These are phyloP conservation scores for Enteromius paludinosus DNA, from an alignment of 2,797 vertebrate genomes.

Conservation along the genomic window DNA sequence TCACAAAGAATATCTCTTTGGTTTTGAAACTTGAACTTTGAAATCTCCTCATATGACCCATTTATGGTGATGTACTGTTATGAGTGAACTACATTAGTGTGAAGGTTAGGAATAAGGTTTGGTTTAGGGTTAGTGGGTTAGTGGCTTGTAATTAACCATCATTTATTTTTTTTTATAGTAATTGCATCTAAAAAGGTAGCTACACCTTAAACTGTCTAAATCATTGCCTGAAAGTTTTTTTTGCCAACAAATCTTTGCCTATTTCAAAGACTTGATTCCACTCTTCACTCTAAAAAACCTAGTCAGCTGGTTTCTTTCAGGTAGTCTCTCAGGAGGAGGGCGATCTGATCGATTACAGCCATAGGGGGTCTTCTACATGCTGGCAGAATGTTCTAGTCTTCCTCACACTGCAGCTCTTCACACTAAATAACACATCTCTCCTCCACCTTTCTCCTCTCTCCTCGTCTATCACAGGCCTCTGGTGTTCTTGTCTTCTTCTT, in stretches of 20 bases:
- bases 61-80: neutral
- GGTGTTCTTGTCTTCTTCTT: constrained; percentile 17
- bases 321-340: constrained; percentile 26
- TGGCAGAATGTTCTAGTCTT: constrained; percentile 47
- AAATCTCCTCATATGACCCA: too few species aligned
- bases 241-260: neutral
- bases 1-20: too few species aligned
- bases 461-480: constrained; percentile 51
- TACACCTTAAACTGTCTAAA: neutral
- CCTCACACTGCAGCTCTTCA: constrained; percentile 22
- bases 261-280: constrained; percentile 26
- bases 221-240: neutral
- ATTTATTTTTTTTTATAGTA: neutral
- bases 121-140: neutral
- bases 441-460: constrained; percentile 51
- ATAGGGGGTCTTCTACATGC: constrained; percentile 40
- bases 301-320: constrained; percentile 36
- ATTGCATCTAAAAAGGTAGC: neutral
- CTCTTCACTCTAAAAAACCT: constrained; percentile 15
- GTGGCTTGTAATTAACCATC: neutral
- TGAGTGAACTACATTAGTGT: neutral
- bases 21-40: too few species aligned
- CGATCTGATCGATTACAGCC: constrained; percentile 32
- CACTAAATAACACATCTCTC: constrained; percentile 37
- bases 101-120: neutral